Conservation (phyloP, 2,113 vertebrate species). For the Dasyurus viverrinus region DNA sequence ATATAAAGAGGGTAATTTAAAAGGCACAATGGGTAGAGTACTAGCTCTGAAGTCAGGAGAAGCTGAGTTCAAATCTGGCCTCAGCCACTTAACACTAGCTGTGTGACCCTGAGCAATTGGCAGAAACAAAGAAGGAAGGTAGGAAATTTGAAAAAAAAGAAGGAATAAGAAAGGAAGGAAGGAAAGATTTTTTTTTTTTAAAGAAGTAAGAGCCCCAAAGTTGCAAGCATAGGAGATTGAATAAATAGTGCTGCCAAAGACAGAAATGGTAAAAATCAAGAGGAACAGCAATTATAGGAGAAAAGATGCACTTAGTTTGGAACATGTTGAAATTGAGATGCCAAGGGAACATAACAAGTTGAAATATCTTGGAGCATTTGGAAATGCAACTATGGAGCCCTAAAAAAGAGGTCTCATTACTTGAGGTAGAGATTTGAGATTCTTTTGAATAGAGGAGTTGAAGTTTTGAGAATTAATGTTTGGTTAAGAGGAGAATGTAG, state of each 20-base stretch:
- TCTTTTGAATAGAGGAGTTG: not conserved
- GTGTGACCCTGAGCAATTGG: too few relatives aligned
- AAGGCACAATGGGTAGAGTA: too few relatives aligned
- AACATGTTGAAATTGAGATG: not conserved
- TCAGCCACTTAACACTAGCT: too few relatives aligned
- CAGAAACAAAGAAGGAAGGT: too few relatives aligned
- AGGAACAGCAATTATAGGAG: not conserved
- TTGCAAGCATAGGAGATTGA: not conserved
- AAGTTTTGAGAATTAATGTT: not conserved
- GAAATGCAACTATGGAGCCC: not conserved
- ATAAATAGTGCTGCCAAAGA: not conserved
- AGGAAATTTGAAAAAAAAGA: too few relatives aligned
- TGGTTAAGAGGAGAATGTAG: not conserved
- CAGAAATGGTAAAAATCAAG: not conserved
- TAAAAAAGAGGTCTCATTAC: not conserved
- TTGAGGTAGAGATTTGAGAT: not conserved
- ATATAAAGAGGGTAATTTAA: not conserved
- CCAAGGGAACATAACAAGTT: not conserved
- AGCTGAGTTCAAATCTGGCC: too few relatives aligned
- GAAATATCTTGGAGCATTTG: not conserved
- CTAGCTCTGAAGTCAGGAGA: too few relatives aligned
- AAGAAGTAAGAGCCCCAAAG: not conserved
- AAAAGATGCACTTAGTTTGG: not conserved
- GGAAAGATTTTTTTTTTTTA: too few relatives aligned
- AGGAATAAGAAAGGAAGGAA: too few relatives aligned